Base-by-base conservation (phyloP, 1,140 invertebrate genomes). In the Tachypleus tridentatus region DNA sequence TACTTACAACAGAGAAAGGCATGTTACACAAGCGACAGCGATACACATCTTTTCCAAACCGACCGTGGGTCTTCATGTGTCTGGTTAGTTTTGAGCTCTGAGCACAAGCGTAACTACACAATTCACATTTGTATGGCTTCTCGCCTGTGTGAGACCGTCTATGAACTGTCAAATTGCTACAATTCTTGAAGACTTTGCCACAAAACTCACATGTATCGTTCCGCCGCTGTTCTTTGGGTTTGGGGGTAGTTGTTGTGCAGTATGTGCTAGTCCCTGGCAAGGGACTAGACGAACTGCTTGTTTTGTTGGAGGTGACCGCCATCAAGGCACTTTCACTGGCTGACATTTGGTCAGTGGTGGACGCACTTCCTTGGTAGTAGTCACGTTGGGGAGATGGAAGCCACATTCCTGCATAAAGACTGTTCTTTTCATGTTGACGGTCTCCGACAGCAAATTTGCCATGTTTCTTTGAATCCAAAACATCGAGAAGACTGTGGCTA, bases 11-110 rank as follows among this genome's bases (percentile, higher is more conserved):
- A 4, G 94, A 98, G 82, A 99, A 99, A 5, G 97, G 97, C 96
- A 99, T 99, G 74, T 96, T 89, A 78, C 97, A 99, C 77, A 99
- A 99, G 51, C 96, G 86, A 78, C 97, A 99, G 58, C 93, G 87
- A 76, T 97, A 99, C 4, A 95, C 91, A 76, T 98, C 96, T 78
- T 99, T 99, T 52, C 97, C 97, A 52, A 95, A 84, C 67, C 97
- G 83, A 1, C 97, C 97, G 78, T 99, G 97, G 0, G 97, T 99
- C 76, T 98, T 98, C 97, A 99, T 99, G 80, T 99, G 97, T 71
- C 97, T 84, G 29, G 97, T 99, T 56, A 99, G 80, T 77, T 99
- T 99, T 8, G 92, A 97, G 74, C 93, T 97, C 80, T 99, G 96
- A 5, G 97, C 97, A 79, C 97, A 99, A 8, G 97, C 97, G 78